Base-by-base conservation (phyloP, 2,113 vertebrate species). In the Verasper variegatus region DNA sequence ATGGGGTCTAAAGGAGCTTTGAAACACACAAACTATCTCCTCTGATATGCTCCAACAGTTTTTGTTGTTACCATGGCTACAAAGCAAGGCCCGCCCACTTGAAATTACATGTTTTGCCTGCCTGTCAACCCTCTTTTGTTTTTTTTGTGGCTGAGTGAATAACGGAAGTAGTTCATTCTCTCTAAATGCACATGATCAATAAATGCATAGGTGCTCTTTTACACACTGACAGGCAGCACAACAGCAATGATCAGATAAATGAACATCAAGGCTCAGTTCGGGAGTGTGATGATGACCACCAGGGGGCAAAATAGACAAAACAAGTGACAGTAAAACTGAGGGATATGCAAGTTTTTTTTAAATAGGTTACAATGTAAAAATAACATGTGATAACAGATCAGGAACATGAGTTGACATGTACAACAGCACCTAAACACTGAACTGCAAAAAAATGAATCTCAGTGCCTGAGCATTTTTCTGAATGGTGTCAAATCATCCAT, bases 21-120 rank as follows among this genome's bases (percentile, higher is more conserved):
- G 47, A 88, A 86, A 84, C 69, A 80, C 85, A 89, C 76, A 45
- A 86, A 88, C 70, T 79, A 76, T 88, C 70, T 85, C 76, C 58
- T 71, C 68, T 68, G 83, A 74, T 89, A 80, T 83, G 66, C 40
- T 69, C 75, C 65, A 70, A 78, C 68, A 77, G 62, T 89, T 92
- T 90, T 86, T 85, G 84, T 81, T 85, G 92, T 94, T 92, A 86
- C 93, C 89, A 92, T 94, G 89, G 87, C 65, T 86, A 93, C 91
- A 65, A 47, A 82, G 70, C 76, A 23, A 68, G 78, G 69, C 80
- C 86, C 86, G 79, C 84, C 89, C 85, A 81, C 68, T 89, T 74
- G 60, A 86, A 88, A 85, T 78, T 18, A 68, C 73, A 77, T 88
- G 21, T 74, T 84, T 80, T 74, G 51, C 72, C 49, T 82, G 73